Percentiles rank a stretch among this genome's conserved stretches.
phyloP scores from a whole-genome alignment of 2,113 vertebrate genomes.

The Siphamia tubifer region DNA sequence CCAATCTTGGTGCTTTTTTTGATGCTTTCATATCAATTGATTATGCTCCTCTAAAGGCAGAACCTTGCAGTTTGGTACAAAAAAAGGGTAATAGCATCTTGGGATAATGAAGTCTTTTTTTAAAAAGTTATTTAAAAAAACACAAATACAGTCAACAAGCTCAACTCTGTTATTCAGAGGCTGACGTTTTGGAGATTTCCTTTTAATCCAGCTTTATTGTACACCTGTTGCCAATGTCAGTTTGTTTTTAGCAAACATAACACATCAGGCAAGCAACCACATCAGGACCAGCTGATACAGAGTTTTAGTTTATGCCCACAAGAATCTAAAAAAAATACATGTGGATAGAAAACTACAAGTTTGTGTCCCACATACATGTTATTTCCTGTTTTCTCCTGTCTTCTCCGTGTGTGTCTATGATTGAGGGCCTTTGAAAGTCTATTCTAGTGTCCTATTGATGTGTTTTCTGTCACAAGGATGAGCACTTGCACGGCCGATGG shows the following conservation, averaged over 20 bases:
- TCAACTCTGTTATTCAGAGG: not conserved
- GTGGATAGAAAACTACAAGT: constrained; percentile 35
- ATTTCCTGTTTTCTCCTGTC: constrained; percentile 44
- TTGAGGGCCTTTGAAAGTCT: constrained; percentile 82
- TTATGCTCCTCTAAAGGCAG: not conserved
- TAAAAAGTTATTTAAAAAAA: not conserved
- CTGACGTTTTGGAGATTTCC: not conserved
- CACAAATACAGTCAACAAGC: not conserved
- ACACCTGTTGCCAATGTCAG: not conserved
- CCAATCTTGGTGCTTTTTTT: not conserved
- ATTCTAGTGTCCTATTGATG: constrained; percentile 89
- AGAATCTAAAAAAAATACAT: not conserved
- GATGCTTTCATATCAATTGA: constrained; percentile 26
- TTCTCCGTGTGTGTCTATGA: constrained; percentile 33
- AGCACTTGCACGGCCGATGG: constrained; percentile 81
- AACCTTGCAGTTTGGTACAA: constrained; percentile 1
- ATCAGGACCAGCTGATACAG: too few relatives aligned
- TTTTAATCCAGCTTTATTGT: constrained; percentile 33
- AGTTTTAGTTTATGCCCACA: not conserved
- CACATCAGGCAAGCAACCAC: too few relatives aligned
- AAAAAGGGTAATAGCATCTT: not conserved
- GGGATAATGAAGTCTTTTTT: not conserved
- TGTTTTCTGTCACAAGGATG: constrained; percentile 78
- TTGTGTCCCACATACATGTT: constrained; percentile 25
- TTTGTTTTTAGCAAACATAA: constrained; percentile 7